These are phyloP conservation scores for Drosophila carrolli DNA, from an alignment of 1,140 invertebrate species.

Conservation along the genomic window DNA sequence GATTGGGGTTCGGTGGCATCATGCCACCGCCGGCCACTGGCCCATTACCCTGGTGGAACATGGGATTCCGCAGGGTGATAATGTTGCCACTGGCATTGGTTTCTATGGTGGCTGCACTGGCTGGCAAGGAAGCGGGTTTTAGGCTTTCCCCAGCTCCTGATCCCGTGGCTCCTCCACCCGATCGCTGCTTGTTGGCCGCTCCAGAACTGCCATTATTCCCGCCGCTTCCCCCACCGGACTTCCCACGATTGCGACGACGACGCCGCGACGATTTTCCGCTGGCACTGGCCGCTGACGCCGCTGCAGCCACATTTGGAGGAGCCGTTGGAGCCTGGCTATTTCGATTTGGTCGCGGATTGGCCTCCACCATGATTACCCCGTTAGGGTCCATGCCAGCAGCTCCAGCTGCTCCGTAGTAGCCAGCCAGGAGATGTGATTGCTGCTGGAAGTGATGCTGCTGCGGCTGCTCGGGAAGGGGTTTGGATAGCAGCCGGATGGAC, in stretches of 20 bases:
- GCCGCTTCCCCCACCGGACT: constrained; percentile 53
- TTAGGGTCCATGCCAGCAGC: constrained; percentile 55
- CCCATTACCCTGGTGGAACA: constrained; percentile 86
- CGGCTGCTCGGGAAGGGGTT: constrained; percentile 61
- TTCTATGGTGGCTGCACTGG: constrained; percentile 45
- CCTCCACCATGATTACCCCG: constrained; percentile 82
- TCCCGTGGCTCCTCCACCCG: constrained; percentile 10
- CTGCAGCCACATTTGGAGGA: constrained; percentile 28
- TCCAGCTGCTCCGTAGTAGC: constrained; percentile 63
- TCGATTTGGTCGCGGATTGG: constrained; percentile 64
- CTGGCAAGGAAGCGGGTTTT: constrained; percentile 7
- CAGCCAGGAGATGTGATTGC: constrained; percentile 45
- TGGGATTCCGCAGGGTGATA: constrained; percentile 91
- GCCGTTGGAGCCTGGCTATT: constrained; percentile 24
- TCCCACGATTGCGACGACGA: constrained; percentile 88
- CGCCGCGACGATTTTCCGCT: constrained; percentile 85
- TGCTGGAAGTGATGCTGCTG: constrained; percentile 58
- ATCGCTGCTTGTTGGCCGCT: constrained; percentile 29
- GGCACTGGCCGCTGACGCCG: constrained; percentile 41
- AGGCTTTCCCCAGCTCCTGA: constrained; percentile 15
- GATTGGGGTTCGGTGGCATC: constrained; percentile 61
- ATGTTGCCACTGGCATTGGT: constrained; percentile 86
- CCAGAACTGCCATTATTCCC: constrained; percentile 15
- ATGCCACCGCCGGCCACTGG: constrained; percentile 31
- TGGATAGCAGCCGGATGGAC: constrained; percentile 74